Evolutionary conservation across 2,888 invertebrate genomes (phyloP).

Genomic region (Drosophila yooni): DNA sequence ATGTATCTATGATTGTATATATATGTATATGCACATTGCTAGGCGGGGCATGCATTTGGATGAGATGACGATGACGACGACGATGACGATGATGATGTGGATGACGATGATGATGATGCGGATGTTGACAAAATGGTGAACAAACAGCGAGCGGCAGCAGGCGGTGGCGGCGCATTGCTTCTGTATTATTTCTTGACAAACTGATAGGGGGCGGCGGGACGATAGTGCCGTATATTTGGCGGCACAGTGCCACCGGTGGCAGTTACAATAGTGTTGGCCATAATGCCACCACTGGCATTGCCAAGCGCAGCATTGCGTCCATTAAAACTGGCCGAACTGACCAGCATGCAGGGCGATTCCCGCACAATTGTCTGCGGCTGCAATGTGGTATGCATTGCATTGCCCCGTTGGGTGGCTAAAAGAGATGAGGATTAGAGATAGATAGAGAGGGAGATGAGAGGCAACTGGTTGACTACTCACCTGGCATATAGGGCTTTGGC

Average conservation of each 20-base stretch:
- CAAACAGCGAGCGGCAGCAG: constrained; percentile 72
- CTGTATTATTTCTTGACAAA: constrained; percentile 83
- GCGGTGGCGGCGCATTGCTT: constrained; percentile 59
- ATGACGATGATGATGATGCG: constrained; percentile 37
- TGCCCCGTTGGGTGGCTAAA: constrained; percentile 80
- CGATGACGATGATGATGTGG: constrained; percentile 30
- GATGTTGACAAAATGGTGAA: constrained; percentile 60
- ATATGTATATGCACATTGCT: constrained; percentile 43
- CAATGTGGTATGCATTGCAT: constrained; percentile 81
- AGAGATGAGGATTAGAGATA: not conserved
- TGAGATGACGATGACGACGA: constrained; percentile 39
- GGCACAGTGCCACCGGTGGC: constrained; percentile 72
- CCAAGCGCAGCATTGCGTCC: constrained; percentile 79
- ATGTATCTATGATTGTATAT: constrained; percentile 4
- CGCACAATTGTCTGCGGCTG: constrained; percentile 82
- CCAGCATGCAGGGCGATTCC: constrained; percentile 81
- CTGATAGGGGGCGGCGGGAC: constrained; percentile 81
- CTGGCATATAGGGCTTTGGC: constrained; percentile 83
- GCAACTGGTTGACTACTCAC: constrained; percentile 48
- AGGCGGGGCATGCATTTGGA: constrained; percentile 59
- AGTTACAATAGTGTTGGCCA: constrained; percentile 75
- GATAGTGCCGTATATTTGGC: constrained; percentile 78
- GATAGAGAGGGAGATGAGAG: not conserved
- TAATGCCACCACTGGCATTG: constrained; percentile 70
- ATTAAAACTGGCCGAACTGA: constrained; percentile 80